Conservation (phyloP, 2,113 vertebrate genomes). For the Sarotherodon lohbergeri region DNA sequence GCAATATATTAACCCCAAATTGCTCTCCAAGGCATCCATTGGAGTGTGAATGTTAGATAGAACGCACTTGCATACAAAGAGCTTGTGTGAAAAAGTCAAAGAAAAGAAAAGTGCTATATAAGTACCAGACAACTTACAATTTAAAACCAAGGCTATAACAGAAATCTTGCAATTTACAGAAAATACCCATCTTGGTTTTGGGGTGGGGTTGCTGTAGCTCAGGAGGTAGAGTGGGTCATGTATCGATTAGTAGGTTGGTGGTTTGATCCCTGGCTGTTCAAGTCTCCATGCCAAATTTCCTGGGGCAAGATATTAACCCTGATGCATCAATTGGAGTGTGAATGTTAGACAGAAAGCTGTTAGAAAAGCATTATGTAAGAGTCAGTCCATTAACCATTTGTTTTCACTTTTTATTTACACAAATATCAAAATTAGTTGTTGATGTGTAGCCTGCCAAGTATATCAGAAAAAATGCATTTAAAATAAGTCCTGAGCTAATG, state of each 20-base stretch:
- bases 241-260: too few species aligned
- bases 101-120: too few species aligned
- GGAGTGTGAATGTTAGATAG: too few species aligned
- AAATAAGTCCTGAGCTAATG: not conserved
- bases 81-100: too few species aligned
- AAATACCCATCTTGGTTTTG: not conserved
- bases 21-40: too few species aligned
- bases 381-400: not conserved
- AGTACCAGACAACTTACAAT: not conserved
- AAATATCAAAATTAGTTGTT: not conserved
- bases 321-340: fast-evolving
- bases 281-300: not conserved
- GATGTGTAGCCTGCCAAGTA: not conserved
- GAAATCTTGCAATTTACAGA: not conserved
- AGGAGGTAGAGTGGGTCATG: too few species aligned
- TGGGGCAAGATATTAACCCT: not conserved
- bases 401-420: not conserved
- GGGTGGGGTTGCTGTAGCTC: too few species aligned
- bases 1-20: too few species aligned
- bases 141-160: not conserved
- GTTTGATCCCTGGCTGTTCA: too few species aligned
- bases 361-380: not conserved
- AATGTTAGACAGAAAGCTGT: not conserved
- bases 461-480: not conserved
- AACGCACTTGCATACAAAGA: too few species aligned